Evolutionary conservation across 2,888 invertebrate genomes (phyloP).

Genomic region (Hesperia comma): DNA sequence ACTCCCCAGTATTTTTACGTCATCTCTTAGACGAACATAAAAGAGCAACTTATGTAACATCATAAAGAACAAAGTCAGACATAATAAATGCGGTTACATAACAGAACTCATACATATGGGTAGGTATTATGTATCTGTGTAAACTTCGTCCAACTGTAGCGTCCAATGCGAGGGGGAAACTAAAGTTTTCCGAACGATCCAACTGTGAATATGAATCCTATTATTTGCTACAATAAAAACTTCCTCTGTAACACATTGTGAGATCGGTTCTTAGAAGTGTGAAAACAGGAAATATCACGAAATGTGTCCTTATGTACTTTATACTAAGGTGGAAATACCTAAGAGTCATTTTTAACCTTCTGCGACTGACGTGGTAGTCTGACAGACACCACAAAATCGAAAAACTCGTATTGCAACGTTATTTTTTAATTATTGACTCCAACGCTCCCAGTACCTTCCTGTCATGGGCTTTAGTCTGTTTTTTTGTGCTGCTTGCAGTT

Average conservation of each 20-base stretch:
- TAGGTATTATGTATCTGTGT: neutral
- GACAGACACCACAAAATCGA: too few relatives aligned
- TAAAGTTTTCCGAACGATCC: constrained; percentile 55
- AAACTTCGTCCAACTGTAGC: constrained; percentile 41
- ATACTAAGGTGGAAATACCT: neutral
- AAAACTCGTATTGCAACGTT: too few relatives aligned
- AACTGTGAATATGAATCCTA: constrained; percentile 69
- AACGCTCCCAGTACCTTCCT: too few relatives aligned
- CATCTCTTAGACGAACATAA: neutral
- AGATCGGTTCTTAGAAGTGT: constrained; percentile 11
- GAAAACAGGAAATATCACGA: constrained; percentile 6
- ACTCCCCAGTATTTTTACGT: too few relatives aligned
- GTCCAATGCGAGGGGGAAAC: constrained; percentile 40
- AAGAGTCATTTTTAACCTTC: neutral
- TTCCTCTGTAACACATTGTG: constrained; percentile 53
- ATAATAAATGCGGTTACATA: neutral
- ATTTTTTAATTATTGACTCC: too few relatives aligned
- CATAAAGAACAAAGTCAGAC: neutral
- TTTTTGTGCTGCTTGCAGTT: too few relatives aligned
- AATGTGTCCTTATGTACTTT: constrained; percentile 5
- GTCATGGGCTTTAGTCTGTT: too few relatives aligned
- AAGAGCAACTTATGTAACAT: neutral
- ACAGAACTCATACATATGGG: neutral
- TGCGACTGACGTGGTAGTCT: too few relatives aligned
- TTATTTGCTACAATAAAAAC: constrained; percentile 72